Conservation (phyloP, 2,888 invertebrate species). For the Drosophila engyochracea region DNA sequence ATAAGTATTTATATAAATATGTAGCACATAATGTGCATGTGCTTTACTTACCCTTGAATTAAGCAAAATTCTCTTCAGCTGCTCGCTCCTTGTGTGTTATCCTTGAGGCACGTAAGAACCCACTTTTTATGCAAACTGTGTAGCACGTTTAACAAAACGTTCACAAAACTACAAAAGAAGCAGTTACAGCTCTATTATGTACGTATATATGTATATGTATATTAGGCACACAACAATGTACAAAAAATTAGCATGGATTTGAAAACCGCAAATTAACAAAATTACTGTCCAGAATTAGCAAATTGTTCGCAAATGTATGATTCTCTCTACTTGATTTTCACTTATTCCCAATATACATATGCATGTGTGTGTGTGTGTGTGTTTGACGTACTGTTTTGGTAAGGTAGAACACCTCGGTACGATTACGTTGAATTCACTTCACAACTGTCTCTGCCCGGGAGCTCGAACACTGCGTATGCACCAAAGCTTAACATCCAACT, state of each 20-base stretch:
- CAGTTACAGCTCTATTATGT: conserved; percentile 7
- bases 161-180: conserved; percentile 32
- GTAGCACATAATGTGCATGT: not conserved
- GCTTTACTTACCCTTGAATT: conserved; percentile 28
- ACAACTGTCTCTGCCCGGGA: conserved; percentile 42
- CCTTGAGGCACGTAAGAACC: conserved; percentile 11
- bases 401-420: conserved; percentile 65
- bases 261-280: conserved; percentile 29
- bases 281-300: conserved; percentile 40
- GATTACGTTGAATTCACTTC: conserved; percentile 64
- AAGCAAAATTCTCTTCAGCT: conserved; percentile 19
- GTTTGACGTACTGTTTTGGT: conserved; percentile 45
- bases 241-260: conserved; percentile 42
- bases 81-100: conserved; percentile 31
- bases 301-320: conserved; percentile 23
- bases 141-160: conserved; percentile 24
- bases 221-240: conserved; percentile 21
- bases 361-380: conserved; percentile 14
- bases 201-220: conserved; percentile 6
- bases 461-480: conserved; percentile 68
- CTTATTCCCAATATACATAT: conserved; percentile 10
- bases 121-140: conserved; percentile 15
- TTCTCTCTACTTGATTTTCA: conserved; percentile 16
- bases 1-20: not conserved
- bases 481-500: conserved; percentile 83